Evolutionary conservation across 2,888 invertebrate species (phyloP), one percentile per base, ranked within the genome.

Genomic region (Ctena decussata): DNA sequence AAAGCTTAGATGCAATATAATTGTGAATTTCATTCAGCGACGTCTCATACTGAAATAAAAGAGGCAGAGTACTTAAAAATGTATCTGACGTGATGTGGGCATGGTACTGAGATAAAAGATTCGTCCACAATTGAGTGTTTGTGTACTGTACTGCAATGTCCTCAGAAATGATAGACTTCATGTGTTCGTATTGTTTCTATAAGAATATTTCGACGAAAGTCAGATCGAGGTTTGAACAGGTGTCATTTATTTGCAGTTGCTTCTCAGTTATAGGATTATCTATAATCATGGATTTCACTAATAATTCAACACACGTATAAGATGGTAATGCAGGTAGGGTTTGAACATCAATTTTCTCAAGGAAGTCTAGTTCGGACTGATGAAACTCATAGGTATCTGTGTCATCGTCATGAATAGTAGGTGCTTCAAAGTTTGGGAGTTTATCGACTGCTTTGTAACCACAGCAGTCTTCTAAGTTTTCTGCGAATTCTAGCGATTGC

Each of bases 301-400:
- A 46, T 41, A 73, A 24, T 12, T 18, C 32, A 53, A 80, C 15
- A 37, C 24, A 21, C 39, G 73, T 37, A 49, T 27, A 75, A 69
- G 72, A 60, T 49, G 80, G 80, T 30, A 80, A 37, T 41, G 2
- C 2, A 11, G 21, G 72, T 0, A 77, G 21, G 18, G 24, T 39
- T 0, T 69, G 12, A 30, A 69, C 70, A 70, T 70, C 44, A 65
- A 77, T 70, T n/a, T 69, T 69, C 12, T 70, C 46, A 12, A 72
- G 60, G 44, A 18, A 35, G 32, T 77, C 72, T 35, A 69, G 18
- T 46, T 73, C 75, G 6, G 37, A 69, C 11, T 73, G 32, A 70
- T 84, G 65, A 74, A 80, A 84, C 53, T 84, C 80, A 12, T 74
- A 84, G 60, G 46, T 72, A 41, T 41, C 41, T 6, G 8, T 41